Evolutionary conservation across 2,113 vertebrate species (phyloP).

Genomic region (Lichenostomus cassidix): DNA sequence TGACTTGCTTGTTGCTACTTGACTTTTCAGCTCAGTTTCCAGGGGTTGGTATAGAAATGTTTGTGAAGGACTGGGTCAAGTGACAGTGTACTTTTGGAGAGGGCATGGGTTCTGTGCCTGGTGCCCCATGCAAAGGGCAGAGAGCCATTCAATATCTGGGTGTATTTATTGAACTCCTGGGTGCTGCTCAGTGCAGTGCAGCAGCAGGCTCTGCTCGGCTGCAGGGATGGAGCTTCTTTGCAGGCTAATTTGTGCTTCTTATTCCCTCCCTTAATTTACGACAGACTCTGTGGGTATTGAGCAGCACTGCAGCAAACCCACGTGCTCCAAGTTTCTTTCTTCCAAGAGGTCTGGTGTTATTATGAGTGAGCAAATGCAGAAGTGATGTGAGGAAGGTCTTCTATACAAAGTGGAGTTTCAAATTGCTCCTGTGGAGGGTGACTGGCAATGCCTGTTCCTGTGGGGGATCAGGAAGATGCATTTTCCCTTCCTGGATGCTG

Average conservation of each 20-base stretch:
- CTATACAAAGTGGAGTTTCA: background rate
- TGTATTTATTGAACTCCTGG: background rate
- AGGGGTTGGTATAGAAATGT: background rate
- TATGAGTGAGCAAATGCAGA: background rate
- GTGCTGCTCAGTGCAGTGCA: background rate
- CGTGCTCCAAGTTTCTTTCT: background rate
- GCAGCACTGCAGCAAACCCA: slow-evolving; percentile 14
- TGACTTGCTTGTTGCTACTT: background rate
- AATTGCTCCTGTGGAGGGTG: background rate
- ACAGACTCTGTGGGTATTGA: background rate
- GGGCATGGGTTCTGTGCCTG: background rate
- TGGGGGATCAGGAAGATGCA: accelerated
- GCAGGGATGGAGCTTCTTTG: background rate
- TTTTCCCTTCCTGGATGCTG: background rate
- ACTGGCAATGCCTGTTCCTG: accelerated
- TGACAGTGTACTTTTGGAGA: background rate
- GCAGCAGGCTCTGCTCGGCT: background rate
- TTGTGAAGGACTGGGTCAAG: background rate
- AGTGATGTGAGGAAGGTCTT: background rate
- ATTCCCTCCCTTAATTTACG: background rate
- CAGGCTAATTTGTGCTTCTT: background rate
- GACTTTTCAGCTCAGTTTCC: background rate
- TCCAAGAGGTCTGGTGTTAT: background rate
- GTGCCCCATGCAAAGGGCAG: background rate
- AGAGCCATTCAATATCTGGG: background rate